Percentiles rank a stretch among this genome's conserved stretches.
These are phyloP conservation scores for Mastomys coucha DNA, from an alignment of 2,113 vertebrate species.

Conservation along the genomic window DNA sequence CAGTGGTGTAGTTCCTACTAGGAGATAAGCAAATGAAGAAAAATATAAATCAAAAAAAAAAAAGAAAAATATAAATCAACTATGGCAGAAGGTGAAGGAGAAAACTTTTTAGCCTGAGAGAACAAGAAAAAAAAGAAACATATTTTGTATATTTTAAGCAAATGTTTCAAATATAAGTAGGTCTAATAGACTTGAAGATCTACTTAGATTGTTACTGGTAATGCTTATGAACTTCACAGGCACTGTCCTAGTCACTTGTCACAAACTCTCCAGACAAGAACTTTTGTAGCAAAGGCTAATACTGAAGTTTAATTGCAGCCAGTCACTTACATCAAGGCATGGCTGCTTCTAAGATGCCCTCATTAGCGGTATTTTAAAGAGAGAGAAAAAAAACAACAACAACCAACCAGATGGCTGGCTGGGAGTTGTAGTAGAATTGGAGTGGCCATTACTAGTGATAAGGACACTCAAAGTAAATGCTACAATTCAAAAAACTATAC, in stretches of 20 bases:
- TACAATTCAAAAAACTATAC: conserved; percentile 36
- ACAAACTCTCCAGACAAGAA: conserved; percentile 23
- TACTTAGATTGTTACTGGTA: background rate
- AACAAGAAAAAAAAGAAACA: conserved; percentile 41
- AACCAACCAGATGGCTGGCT: conserved; percentile 52
- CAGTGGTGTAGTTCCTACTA: background rate
- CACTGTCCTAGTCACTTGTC: background rate
- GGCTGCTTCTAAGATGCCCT: conserved; percentile 22
- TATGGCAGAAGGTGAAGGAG: background rate
- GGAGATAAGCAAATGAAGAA: conserved; percentile 19
- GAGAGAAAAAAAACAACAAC: background rate
- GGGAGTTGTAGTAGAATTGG: background rate
- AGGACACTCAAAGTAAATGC: background rate
- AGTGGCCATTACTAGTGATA: background rate
- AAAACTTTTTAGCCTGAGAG: background rate
- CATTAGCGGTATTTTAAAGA: conserved; percentile 46
- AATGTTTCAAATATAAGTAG: conserved; percentile 39
- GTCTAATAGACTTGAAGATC: background rate
- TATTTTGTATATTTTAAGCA: conserved; percentile 19
- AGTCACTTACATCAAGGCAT: conserved; percentile 59
- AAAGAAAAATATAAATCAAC: conserved; percentile 21
- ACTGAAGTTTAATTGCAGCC: conserved; percentile 56
- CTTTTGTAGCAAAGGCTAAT: conserved; percentile 18
- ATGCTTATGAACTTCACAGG: conserved; percentile 23
- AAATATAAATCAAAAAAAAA: no score